These are phyloP conservation scores for Elysia crispata DNA, from an alignment of 2,888 invertebrate species.

Conservation along the genomic window DNA sequence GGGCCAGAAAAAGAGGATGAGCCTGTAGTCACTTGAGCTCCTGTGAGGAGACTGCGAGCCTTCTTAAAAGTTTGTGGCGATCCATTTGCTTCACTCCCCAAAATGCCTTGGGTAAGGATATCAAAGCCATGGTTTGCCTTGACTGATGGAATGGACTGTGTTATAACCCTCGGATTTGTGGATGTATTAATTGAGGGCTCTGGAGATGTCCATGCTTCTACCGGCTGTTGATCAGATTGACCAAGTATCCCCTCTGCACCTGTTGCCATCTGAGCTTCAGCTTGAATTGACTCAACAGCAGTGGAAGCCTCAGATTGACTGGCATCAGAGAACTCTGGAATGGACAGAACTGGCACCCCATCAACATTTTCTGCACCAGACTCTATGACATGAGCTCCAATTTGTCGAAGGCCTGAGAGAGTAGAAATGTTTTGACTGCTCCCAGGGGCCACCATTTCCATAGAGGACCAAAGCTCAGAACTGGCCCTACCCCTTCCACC, in stretches of 20 bases:
- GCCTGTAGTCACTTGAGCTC: not conserved
- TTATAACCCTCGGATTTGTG: slow-evolving; percentile 18
- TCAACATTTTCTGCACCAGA: slow-evolving; percentile 39
- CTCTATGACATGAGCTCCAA: slow-evolving; percentile 44
- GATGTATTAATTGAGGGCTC: not conserved
- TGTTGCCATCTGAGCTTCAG: not conserved
- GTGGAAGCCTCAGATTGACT: slow-evolving; percentile 31
- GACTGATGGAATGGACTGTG: slow-evolving; percentile 36
- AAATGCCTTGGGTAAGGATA: slow-evolving; percentile 46
- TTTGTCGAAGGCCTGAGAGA: slow-evolving; percentile 30
- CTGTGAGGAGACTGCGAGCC: slow-evolving; percentile 40
- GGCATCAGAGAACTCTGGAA: slow-evolving; percentile 41
- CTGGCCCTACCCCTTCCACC: slow-evolving; percentile 31
- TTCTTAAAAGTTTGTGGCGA: not conserved
- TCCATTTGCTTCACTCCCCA: slow-evolving; percentile 2
- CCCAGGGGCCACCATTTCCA: not conserved
- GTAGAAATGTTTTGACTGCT: slow-evolving; percentile 21
- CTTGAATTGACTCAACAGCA: slow-evolving; percentile 25
- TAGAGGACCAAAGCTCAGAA: not conserved
- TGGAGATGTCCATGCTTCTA: not conserved
- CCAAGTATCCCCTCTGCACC: not conserved
- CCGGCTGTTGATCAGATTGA: not conserved
- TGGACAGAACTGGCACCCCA: slow-evolving; percentile 47
- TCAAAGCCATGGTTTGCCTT: slow-evolving; percentile 48
- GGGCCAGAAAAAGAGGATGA: not conserved